These are phyloP conservation scores for Odontamblyopus lacepedii DNA, from an alignment of 2,797 vertebrate genomes.

Conservation along the genomic window DNA sequence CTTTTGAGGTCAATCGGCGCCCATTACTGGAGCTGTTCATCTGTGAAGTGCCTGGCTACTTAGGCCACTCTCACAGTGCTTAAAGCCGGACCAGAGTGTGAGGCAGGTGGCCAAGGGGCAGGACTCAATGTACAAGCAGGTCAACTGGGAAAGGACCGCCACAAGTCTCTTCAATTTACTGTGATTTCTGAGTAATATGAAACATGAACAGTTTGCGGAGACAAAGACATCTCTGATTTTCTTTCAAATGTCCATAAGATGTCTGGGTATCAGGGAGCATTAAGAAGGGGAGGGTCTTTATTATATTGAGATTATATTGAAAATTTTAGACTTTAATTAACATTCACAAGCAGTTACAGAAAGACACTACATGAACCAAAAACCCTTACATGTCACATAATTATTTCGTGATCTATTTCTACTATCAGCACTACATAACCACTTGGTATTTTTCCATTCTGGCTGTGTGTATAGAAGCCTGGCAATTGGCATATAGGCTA, in stretches of 20 bases:
- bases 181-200: not conserved
- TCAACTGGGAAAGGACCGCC: conserved; percentile 29
- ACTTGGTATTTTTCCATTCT: not conserved
- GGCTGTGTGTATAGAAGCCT: conserved; percentile 11
- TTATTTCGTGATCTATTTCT: not conserved
- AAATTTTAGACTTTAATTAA: too few relatives aligned
- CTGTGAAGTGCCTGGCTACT: conserved; percentile 74
- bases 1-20: conserved; percentile 69
- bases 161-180: conserved; percentile 22
- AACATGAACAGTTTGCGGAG: not conserved
- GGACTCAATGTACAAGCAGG: conserved; percentile 19
- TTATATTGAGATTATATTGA: too few relatives aligned
- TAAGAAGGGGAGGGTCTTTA: too few relatives aligned
- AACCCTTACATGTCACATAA: not conserved
- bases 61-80: conserved; percentile 76
- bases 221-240: not conserved
- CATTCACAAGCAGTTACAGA: not conserved
- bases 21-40: conserved; percentile 73
- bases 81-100: conserved; percentile 57
- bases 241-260: too few relatives aligned
- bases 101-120: conserved; percentile 46
- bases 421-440: not conserved
- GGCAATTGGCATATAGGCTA: conserved; percentile 13
- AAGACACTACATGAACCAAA: not conserved
- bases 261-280: too few relatives aligned